These are phyloP conservation scores for Pseudomugil gertrudae DNA, from an alignment of 2,797 vertebrate species.

Conservation along the genomic window DNA sequence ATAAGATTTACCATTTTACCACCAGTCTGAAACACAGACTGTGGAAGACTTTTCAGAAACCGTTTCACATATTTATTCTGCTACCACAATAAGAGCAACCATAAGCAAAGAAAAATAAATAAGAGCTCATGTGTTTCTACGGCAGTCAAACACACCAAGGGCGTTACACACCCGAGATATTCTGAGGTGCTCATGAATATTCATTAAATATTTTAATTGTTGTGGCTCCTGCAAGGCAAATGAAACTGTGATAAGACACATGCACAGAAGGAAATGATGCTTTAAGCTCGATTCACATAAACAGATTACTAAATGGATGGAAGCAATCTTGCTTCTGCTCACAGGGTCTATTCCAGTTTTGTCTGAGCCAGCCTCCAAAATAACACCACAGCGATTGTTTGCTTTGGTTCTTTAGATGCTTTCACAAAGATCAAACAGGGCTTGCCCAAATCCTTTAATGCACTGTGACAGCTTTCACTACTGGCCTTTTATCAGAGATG, in stretches of 20 bases:
- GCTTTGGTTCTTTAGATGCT: conserved; percentile 25
- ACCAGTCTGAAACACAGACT: neutral
- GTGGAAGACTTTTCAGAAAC: neutral
- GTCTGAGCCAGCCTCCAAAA: conserved; percentile 45
- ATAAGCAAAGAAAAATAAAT: neutral
- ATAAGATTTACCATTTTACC: neutral
- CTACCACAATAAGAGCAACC: conserved; percentile 4
- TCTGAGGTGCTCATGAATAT: conserved; percentile 20
- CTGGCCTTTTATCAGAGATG: conserved; percentile 2
- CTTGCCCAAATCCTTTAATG: conserved; percentile 52
- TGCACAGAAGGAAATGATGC: conserved; percentile 25
- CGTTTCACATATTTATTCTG: neutral
- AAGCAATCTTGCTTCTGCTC: conserved; percentile 49
- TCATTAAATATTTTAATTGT: conserved; percentile 29
- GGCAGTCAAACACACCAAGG: conserved; percentile 9
- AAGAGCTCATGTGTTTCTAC: neutral
- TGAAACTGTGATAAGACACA: conserved; percentile 15
- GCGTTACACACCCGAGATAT: conserved; percentile 15
- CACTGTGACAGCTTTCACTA: conserved; percentile 37
- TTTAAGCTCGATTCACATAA: conserved; percentile 55
- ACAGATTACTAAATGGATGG: conserved; percentile 52
- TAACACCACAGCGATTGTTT: conserved; percentile 35
- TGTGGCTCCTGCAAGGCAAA: conserved; percentile 34
- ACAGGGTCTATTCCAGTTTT: conserved; percentile 30
- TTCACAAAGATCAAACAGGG: conserved; percentile 48